Conservation (phyloP, 2,113 vertebrate genomes). For the Uria lomvia region DNA sequence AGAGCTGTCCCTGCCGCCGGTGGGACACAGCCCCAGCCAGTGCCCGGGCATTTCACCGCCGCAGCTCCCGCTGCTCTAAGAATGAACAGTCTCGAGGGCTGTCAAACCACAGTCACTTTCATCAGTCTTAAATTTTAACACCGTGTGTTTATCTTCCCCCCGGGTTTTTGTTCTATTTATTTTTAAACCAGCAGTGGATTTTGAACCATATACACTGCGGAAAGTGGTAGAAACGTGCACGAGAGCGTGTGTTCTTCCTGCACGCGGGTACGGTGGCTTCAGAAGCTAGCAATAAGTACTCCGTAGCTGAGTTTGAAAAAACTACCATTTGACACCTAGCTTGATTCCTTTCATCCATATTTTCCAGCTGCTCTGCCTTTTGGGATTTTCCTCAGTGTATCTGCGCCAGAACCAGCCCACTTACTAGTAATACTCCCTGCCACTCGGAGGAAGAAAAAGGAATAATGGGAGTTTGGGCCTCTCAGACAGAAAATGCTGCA, state of each 20-base stretch:
- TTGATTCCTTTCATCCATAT: not conserved
- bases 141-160: not conserved
- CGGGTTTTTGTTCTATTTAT: conserved; percentile 27
- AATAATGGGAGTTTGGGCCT: not conserved
- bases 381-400: not conserved
- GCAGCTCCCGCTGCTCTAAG: not conserved
- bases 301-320: not conserved
- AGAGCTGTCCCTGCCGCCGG: not conserved
- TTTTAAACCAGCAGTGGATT: not conserved
- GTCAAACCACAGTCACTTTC: conserved; percentile 24
- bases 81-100: not conserved
- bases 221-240: not conserved
- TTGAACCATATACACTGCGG: not conserved
- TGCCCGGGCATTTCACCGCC: not conserved
- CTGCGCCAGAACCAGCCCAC: not conserved
- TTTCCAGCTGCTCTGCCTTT: not conserved
- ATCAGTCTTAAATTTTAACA: not conserved
- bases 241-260: not conserved
- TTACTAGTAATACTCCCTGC: not conserved
- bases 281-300: not conserved
- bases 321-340: not conserved
- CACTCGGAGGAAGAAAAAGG: not conserved
- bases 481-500: not conserved
- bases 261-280: not conserved
- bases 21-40: not conserved